Evolutionary conservation across 2,797 vertebrate genomes (phyloP).

Genomic region (Poeciliopsis paucimaculata): DNA sequence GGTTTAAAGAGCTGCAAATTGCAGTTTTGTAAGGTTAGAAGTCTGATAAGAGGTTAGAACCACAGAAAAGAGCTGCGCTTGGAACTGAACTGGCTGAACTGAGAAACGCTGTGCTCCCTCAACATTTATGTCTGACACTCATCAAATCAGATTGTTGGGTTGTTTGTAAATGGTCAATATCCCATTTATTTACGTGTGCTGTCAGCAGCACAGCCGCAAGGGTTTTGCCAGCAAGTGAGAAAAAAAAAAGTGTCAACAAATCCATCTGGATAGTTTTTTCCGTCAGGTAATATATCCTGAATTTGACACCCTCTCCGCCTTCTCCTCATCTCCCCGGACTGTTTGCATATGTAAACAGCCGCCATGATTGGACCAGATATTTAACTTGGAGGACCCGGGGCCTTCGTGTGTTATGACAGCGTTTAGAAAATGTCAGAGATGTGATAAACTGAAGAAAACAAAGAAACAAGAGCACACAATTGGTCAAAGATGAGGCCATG

Average conservation of each 20-base stretch:
- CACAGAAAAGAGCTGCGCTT: neutral
- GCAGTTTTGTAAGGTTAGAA: neutral
- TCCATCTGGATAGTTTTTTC: conserved; percentile 62
- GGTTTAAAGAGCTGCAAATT: neutral
- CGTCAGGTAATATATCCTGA: conserved; percentile 65
- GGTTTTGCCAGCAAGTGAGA: conserved; percentile 38
- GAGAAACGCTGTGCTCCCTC: conserved; percentile 13
- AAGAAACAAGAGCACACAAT: conserved; percentile 6
- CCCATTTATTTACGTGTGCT: conserved; percentile 53
- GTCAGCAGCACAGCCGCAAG: conserved; percentile 56
- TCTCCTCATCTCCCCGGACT: neutral
- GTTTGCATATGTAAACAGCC: conserved; percentile 41
- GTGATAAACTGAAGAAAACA: conserved; percentile 34
- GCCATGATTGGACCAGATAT: conserved; percentile 55
- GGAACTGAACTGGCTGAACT: neutral
- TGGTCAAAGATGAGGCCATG: conserved; percentile 40
- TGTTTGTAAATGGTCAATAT: conserved; percentile 63
- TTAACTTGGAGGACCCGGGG: conserved; percentile 50
- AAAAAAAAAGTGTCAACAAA: conserved; percentile 69
- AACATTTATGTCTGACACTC: conserved; percentile 30
- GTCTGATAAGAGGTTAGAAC: neutral
- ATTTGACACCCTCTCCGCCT: conserved; percentile 30
- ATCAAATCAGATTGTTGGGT: conserved; percentile 44
- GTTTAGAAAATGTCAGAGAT: conserved; percentile 37
- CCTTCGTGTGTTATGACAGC: conserved; percentile 47